Evolutionary conservation across 2,888 invertebrate genomes (phyloP), one percentile per base, ranked within the genome.

Genomic region (Eustalomyia histrio): DNA sequence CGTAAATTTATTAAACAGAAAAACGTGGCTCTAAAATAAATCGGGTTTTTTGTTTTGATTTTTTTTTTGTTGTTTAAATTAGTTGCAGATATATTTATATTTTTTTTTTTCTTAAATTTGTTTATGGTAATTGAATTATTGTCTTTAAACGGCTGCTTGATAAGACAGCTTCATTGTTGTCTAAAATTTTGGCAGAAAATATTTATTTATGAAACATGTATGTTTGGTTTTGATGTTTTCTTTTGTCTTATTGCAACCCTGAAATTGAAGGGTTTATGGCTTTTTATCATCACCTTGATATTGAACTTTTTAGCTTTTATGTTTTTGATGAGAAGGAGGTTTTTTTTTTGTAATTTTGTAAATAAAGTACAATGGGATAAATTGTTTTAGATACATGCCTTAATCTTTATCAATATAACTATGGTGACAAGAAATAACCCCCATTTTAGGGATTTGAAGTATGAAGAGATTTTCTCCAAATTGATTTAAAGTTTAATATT

Each of bases 211-310:
- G 21, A 39, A 35, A n/a, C 24, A 47, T 63, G 2, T 10, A 17
- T 12, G 6, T 50, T 53, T 9, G 71, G 21, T 39, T 47, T 47
- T n/a, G 21, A 21, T 21, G 21, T 21, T 21, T 2, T 4, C 21
- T 21, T 21, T 58, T 35, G 21, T 21, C 21, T 2, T 21, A 21
- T 21, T 16, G 5, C 39, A 78, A 65, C 76, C 71, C 60, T 72
- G 65, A 67, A 72, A 55, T 53, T 72, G 43, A 72, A 58, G 52
- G 50, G 24, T 35, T 76, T 39, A 21, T 61, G 43, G 39, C 50
- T 55, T 64, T 12, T 29, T 64, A 52, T 57, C 17, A 33, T 76
- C 14, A 67, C 78, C 78, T 72, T 78, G 78, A 67, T 67, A 78
- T 47, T 78, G 78, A 78, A 72, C 72, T 78, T 69, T 69, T 55